These are phyloP conservation scores for Oceanodroma leucorhoa DNA, from an alignment of 2,797 vertebrate genomes.

Conservation along the genomic window DNA sequence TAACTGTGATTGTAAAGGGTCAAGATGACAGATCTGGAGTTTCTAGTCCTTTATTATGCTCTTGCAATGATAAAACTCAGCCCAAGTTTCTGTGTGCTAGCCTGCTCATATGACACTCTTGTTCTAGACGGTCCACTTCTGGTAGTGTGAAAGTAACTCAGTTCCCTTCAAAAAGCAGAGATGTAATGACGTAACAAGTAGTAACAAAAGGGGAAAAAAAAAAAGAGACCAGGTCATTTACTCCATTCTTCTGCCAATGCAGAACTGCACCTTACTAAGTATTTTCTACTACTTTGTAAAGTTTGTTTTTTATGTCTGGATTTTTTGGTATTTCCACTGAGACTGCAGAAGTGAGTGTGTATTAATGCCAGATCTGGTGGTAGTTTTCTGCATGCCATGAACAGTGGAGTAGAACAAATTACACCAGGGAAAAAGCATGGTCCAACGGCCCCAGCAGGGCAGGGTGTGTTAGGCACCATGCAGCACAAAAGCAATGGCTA, in stretches of 20 bases:
- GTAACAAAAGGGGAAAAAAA: not conserved
- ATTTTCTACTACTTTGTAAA: not conserved
- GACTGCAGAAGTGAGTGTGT: not conserved
- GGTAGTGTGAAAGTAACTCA: not conserved
- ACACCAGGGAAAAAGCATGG: not conserved
- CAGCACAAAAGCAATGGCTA: not conserved
- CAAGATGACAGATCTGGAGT: not conserved
- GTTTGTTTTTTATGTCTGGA: not conserved
- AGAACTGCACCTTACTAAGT: not conserved
- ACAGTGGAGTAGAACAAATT: too few species aligned
- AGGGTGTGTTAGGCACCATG: not conserved
- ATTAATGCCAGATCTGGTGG: not conserved
- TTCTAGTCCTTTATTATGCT: not conserved
- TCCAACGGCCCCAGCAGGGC: not conserved
- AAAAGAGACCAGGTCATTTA: not conserved
- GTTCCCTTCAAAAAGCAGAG: not conserved
- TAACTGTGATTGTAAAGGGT: not conserved
- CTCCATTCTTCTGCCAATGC: not conserved
- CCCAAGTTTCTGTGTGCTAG: not conserved
- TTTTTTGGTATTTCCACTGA: not conserved
- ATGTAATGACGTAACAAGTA: not conserved
- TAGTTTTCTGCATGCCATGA: not conserved
- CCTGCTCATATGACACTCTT: not conserved
- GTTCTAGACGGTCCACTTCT: not conserved
- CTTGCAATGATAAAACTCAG: not conserved